A percentile compares a stretch with the other conserved stretches of the same genome.
phyloP scores from a whole-genome alignment of 2,113 vertebrate species.

The Puffinus mauretanicus region DNA sequence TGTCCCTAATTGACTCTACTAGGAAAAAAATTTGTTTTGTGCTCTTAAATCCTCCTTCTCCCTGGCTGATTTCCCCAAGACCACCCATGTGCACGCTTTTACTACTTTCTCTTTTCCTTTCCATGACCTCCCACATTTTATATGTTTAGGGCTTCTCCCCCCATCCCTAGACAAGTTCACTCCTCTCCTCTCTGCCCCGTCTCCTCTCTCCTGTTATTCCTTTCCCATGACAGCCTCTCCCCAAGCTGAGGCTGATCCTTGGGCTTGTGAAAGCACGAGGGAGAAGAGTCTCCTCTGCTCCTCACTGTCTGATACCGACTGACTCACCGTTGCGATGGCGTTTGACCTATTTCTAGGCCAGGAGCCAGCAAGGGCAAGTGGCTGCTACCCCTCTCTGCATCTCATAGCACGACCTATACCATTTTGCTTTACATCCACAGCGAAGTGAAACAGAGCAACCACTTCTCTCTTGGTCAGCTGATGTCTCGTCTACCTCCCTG shows the following conservation, averaged over 20 bases:
- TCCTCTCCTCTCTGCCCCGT: not conserved
- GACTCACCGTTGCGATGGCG: not conserved
- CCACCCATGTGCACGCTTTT: not conserved
- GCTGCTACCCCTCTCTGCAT: not conserved
- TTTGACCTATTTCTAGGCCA: not conserved
- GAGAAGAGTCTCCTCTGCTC: not conserved
- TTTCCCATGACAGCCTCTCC: not conserved
- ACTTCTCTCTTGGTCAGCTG: not conserved
- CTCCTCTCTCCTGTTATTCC: not conserved
- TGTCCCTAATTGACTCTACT: not conserved
- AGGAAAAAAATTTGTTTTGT: not conserved
- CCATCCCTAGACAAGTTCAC: not conserved
- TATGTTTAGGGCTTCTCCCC: not conserved
- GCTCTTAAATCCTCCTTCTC: not conserved
- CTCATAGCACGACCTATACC: not conserved
- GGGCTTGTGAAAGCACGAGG: not conserved
- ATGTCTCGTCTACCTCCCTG: not conserved
- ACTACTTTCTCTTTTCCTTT: not conserved
- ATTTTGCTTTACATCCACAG: not conserved
- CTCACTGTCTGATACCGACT: not conserved
- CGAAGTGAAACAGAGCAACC: not conserved
- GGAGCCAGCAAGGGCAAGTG: accelerated
- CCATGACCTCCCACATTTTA: not conserved
- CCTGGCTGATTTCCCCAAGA: not conserved
- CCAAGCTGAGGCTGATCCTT: not conserved